These are phyloP conservation scores for Lerista edwardsae DNA, from an alignment of 2,797 vertebrate species.

Conservation along the genomic window DNA sequence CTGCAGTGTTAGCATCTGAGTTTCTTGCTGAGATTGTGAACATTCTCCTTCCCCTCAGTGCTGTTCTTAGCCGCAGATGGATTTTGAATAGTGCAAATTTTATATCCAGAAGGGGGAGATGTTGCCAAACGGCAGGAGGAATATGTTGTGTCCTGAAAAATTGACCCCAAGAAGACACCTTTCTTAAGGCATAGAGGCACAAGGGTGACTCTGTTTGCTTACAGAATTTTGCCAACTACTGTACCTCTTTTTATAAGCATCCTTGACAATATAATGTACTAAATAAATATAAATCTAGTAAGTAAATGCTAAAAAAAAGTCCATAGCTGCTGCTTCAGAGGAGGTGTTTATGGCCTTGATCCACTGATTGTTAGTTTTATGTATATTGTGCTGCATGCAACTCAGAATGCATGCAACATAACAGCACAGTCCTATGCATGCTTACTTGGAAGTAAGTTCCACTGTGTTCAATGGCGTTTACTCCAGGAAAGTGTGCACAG, in stretches of 20 bases:
- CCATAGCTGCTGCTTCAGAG: neutral
- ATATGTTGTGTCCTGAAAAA: neutral
- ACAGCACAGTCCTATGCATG: no score
- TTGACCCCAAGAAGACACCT: neutral
- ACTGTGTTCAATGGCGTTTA: no score
- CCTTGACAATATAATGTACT: neutral
- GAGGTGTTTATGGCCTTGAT: neutral
- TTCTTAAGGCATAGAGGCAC: rapidly evolving
- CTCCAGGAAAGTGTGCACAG: no score
- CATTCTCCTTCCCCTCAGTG: neutral
- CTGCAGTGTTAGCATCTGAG: neutral
- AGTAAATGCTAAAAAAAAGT: no score
- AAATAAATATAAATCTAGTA: neutral
- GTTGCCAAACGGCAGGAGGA: constrained; percentile 29
- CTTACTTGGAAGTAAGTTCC: no score
- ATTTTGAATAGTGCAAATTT: neutral
- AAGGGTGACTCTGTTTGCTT: neutral
- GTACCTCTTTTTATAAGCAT: neutral
- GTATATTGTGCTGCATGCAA: no score
- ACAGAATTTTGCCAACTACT: neutral
- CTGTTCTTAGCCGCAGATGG: neutral
- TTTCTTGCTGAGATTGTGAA: neutral
- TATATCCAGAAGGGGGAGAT: constrained; percentile 62
- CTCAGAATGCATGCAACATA: no score
- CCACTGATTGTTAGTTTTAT: neutral